Evolutionary conservation across 2,113 vertebrate species (phyloP), one percentile per base, ranked within the genome.

Genomic region (Tragelaphus imberbis): DNA sequence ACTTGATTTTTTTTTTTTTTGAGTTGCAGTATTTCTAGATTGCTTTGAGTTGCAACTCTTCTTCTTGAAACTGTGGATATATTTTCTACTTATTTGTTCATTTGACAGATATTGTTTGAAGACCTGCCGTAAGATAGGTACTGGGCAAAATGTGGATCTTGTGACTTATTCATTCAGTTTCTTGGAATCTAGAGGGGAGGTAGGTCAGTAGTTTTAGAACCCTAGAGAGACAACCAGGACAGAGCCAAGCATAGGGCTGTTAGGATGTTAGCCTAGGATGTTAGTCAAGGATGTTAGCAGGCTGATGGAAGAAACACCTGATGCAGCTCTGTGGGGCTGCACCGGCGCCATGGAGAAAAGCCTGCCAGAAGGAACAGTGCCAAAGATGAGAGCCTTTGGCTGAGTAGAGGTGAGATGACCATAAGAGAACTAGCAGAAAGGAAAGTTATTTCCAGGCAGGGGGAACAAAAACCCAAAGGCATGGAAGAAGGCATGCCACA

Each of bases 61-160:
- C 7, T 17, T 81, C 59, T 77, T 85, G 21, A 88, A 94, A 55
- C 82, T 58, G 28, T 40, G 21, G 2, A 6, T 55, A 21, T 40
- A 21, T 63, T 86, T 91, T 93, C 13, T 49, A 77, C 56, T 33
- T 88, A 61, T 36, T 88, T 12, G 25, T 65, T 97, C 8, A 75
- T 65, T 77, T 95, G 63, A 55, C 5, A 89, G 58, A 80, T 58
- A 58, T 40, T 9, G 6, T 28, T 93, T 85, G 40, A 89, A 51
- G 47, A 28, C 0, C 4, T 4, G 17, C 68, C 14, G 15, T 14
- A 88, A 63, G 7, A 27, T 27, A 84, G 40, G 19, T 10, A 14
- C 44, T 63, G 6, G 7, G 19, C 4, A 16, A 51, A 28, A 9
- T 49, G 17, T 4, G 13, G 15, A 28, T 36, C 15, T 65, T 19